Evolutionary conservation across 2,113 vertebrate genomes (phyloP).

Genomic region (Aldabrachelys gigantea): DNA sequence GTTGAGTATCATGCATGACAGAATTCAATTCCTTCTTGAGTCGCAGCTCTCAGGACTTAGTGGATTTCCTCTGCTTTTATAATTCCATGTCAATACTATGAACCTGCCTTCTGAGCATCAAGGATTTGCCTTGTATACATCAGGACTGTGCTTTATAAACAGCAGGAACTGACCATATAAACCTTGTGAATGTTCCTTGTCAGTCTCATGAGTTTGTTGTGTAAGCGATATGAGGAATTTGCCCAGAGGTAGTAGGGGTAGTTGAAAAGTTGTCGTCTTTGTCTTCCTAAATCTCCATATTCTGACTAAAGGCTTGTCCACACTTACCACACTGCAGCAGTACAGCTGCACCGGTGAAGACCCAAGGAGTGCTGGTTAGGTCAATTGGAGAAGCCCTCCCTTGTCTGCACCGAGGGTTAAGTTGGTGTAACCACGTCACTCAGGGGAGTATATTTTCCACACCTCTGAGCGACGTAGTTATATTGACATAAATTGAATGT

Average conservation of each 20-base stretch:
- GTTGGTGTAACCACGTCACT: no score
- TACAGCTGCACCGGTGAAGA: no score
- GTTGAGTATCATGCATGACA: neutral
- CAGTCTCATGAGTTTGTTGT: neutral
- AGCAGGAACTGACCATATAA: neutral
- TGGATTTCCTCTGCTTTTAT: neutral
- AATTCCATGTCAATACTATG: neutral
- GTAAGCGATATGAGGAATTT: neutral
- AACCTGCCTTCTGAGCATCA: neutral
- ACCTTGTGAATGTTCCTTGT: neutral
- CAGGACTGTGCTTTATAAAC: neutral
- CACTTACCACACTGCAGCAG: no score
- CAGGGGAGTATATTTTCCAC: no score
- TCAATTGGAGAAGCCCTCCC: no score
- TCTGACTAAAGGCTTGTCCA: no score
- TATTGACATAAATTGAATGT: no score
- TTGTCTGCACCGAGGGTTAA: no score
- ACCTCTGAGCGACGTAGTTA: no score
- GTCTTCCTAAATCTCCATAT: neutral
- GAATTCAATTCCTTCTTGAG: neutral
- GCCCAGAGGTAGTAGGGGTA: neutral
- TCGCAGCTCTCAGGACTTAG: neutral
- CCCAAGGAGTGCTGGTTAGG: no score
- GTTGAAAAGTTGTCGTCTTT: neutral
- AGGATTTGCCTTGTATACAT: neutral